These are phyloP conservation scores for Aptenodytes patagonicus DNA, from an alignment of 2,113 vertebrate species.

Conservation along the genomic window DNA sequence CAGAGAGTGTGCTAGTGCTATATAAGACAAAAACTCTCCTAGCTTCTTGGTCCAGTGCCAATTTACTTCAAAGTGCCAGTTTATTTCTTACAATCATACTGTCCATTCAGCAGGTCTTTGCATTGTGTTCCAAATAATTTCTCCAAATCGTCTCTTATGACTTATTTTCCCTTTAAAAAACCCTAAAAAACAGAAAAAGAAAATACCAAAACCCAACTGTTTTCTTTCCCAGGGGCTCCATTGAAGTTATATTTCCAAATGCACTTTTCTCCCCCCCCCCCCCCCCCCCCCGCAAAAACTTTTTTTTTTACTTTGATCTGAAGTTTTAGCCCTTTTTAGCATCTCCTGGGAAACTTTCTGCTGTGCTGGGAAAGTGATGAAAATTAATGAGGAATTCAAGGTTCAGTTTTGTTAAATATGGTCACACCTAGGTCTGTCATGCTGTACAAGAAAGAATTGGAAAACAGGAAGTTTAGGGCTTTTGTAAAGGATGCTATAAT, in stretches of 20 bases:
- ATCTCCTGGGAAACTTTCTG: background rate
- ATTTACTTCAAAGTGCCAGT: background rate
- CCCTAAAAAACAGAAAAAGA: accelerated
- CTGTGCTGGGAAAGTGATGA: background rate
- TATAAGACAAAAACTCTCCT: background rate
- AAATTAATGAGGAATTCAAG: background rate
- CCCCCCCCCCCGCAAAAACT: too few species aligned
- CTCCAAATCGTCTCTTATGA: background rate
- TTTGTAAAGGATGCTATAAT: background rate
- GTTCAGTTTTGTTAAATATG: background rate
- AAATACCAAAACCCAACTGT: background rate
- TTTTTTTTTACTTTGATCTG: background rate
- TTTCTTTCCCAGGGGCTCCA: background rate
- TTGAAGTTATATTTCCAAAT: background rate
- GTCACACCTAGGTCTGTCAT: background rate
- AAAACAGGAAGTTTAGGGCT: background rate
- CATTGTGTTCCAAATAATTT: background rate
- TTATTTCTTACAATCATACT: background rate
- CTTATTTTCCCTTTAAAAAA: background rate
- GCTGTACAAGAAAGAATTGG: background rate
- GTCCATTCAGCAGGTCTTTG: background rate
- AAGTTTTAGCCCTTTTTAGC: background rate
- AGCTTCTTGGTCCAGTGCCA: background rate
- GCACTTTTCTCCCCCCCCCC: accelerated
- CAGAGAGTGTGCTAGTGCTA: background rate